A percentile compares a stretch with the other conserved stretches of the same genome.
Evolutionary conservation across 2,797 vertebrate genomes (phyloP).

Genomic region (Hybognathus amarus): DNA sequence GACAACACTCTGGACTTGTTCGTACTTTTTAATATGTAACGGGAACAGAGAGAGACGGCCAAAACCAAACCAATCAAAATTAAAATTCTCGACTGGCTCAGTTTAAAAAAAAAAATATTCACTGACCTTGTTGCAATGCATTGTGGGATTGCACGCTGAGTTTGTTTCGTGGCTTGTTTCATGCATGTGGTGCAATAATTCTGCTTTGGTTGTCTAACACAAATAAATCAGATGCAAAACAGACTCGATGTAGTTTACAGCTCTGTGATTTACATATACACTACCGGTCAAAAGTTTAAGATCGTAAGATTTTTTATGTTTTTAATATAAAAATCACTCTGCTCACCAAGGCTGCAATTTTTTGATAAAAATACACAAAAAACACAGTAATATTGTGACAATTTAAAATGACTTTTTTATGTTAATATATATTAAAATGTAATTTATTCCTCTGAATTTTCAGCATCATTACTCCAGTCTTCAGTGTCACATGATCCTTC

Average conservation of each 20-base stretch:
- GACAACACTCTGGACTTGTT: constrained; percentile 9
- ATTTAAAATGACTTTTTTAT: no score
- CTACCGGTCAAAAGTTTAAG: no score
- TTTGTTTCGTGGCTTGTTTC: constrained; percentile 15
- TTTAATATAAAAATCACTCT: no score
- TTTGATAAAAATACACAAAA: no score
- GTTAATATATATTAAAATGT: no score
- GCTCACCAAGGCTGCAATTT: no score
- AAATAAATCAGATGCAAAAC: constrained; percentile 31
- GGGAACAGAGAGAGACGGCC: not conserved
- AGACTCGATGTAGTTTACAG: not conserved
- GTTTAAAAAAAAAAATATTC: not conserved
- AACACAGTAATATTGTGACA: no score
- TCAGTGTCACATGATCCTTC: no score
- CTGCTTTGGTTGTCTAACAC: constrained; percentile 3
- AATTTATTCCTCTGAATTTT: no score
- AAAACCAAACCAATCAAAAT: constrained; percentile 28
- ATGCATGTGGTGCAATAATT: constrained; percentile 3
- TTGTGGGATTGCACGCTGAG: constrained; percentile 16
- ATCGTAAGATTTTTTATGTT: no score
- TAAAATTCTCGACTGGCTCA: not conserved
- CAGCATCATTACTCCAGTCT: no score
- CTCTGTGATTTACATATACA: constrained; percentile 10
- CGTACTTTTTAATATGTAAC: not conserved
- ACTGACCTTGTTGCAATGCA: not conserved